phyloP scores from a whole-genome alignment of 2,888 invertebrate species.

The Sinelater perroti region DNA sequence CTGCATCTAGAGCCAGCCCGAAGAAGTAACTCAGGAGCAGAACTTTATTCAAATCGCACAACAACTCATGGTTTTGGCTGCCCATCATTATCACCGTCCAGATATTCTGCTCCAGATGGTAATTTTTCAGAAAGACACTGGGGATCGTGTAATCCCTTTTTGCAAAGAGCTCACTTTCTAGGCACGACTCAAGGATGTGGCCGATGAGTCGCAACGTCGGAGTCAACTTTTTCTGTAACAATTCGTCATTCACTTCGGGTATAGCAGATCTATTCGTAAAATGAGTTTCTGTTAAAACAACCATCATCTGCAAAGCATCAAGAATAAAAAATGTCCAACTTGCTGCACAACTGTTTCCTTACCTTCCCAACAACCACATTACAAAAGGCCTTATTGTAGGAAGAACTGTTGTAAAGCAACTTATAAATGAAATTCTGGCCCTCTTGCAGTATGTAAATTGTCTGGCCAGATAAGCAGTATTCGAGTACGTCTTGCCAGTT shows the following conservation, averaged over 20 bases:
- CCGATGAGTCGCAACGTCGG: constrained; percentile 68
- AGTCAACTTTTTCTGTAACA: constrained; percentile 64
- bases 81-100: constrained; percentile 57
- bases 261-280: constrained; percentile 61
- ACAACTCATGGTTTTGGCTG: constrained; percentile 61
- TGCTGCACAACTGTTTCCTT: not conserved
- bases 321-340: not conserved
- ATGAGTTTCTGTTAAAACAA: constrained; percentile 35
- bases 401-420: constrained; percentile 66
- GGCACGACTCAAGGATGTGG: constrained; percentile 64
- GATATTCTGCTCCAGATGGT: constrained; percentile 58
- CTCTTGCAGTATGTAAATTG: constrained; percentile 75
- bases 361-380: constrained; percentile 33
- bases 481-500: constrained; percentile 73
- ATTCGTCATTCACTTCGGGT: constrained; percentile 63
- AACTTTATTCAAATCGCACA: constrained; percentile 63
- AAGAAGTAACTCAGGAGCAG: constrained; percentile 61
- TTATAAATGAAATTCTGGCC: constrained; percentile 70
- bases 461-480: constrained; percentile 71
- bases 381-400: constrained; percentile 64
- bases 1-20: constrained; percentile 28
- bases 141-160: constrained; percentile 54
- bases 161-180: constrained; percentile 49
- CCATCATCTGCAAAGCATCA: constrained; percentile 19
- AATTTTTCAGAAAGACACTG: constrained; percentile 56